Evolutionary conservation across 2,797 vertebrate species (phyloP).

Genomic region (Sebastes taczanowskii): DNA sequence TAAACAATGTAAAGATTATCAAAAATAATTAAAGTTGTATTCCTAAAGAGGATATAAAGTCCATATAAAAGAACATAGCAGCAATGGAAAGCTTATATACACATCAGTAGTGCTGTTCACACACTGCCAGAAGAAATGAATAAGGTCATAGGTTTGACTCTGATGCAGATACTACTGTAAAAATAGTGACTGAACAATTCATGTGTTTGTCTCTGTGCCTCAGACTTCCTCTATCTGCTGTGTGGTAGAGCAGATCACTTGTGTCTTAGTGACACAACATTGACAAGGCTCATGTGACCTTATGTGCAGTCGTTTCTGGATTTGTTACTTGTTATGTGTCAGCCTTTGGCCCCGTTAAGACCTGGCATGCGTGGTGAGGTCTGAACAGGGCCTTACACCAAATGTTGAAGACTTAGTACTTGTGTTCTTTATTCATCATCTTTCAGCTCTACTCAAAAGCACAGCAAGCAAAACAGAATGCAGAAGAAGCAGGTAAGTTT

Average conservation of each 20-base stretch:
- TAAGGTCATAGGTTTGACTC: too few species aligned
- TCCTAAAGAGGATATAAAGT: not conserved
- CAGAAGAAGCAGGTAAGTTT: slow-evolving; percentile 89
- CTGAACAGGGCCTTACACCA: not conserved
- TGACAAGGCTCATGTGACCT: not conserved
- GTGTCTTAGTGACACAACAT: not conserved
- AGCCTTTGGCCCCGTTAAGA: too few species aligned
- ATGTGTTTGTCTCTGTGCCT: not conserved
- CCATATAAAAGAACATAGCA: not conserved
- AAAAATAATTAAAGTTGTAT: not conserved
- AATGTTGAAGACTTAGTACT: not conserved
- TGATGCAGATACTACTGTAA: not conserved
- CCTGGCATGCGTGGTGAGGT: too few species aligned
- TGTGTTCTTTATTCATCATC: not conserved
- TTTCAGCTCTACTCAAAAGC: slow-evolving; percentile 89
- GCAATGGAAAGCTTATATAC: not conserved
- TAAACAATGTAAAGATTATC: not conserved
- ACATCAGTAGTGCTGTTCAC: not conserved
- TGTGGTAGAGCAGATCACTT: not conserved
- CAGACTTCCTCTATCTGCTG: not conserved
- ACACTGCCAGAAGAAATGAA: not conserved
- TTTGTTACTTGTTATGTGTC: not conserved
- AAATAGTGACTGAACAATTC: not conserved
- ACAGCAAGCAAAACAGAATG: slow-evolving; percentile 89
- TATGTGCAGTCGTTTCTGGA: not conserved